phyloP scores from a whole-genome alignment of 2,113 vertebrate genomes.

The Delphinapterus leucas region DNA sequence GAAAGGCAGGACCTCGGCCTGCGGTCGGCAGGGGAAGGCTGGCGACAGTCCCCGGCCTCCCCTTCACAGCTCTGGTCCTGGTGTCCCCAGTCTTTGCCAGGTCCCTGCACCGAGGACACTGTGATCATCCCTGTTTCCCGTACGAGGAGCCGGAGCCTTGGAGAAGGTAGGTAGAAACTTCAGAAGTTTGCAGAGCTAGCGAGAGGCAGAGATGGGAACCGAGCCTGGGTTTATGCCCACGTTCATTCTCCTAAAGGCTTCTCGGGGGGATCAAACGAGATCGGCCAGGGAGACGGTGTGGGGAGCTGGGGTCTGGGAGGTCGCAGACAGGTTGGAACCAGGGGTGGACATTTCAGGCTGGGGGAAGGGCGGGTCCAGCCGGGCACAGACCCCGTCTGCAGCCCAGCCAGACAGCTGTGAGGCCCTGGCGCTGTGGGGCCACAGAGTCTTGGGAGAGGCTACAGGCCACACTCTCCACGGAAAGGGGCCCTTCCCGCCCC shows the following conservation, averaged over 20 bases:
- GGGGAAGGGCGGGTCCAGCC: not conserved
- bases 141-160: not conserved
- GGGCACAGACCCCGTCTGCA: not conserved
- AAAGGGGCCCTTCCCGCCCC: not conserved
- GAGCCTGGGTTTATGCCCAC: not conserved
- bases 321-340: accelerated
- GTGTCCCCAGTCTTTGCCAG: not conserved
- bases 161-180: not conserved
- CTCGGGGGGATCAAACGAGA: not conserved
- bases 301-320: not conserved
- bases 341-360: accelerated
- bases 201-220: not conserved
- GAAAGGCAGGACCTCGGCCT: no score
- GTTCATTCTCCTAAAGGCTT: not conserved
- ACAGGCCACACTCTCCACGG: not conserved
- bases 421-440: accelerated
- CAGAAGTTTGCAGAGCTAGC: not conserved
- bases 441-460: not conserved
- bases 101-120: not conserved
- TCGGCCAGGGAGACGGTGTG: no score
- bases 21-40: accelerated
- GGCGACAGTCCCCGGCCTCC: accelerated
- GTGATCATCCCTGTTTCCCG: no score
- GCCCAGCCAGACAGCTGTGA: not conserved
- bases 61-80: not conserved